phyloP scores from a whole-genome alignment of 2,888 invertebrate genomes.

The Watsonalla binaria region DNA sequence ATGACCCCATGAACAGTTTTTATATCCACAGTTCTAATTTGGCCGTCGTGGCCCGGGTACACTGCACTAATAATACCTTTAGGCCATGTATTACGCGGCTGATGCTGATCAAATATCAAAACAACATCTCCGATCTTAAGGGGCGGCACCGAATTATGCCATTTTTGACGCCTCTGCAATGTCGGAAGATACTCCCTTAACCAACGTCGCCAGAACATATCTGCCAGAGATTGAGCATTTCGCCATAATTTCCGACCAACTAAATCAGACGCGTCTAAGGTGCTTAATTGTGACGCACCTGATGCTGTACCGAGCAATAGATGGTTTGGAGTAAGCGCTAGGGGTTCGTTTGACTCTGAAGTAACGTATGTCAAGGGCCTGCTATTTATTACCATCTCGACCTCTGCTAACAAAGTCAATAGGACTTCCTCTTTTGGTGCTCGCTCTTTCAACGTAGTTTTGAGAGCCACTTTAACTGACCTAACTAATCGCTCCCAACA shows the following conservation, averaged over 20 bases:
- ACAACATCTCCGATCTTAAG: neutral
- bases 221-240: constrained; percentile 2
- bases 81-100: constrained; percentile 3
- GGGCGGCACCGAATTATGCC: neutral
- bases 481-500: constrained; percentile 4
- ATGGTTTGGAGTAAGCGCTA: constrained; percentile 1
- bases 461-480: neutral
- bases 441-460: constrained; percentile 3
- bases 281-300: neutral
- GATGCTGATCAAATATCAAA: neutral
- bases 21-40: constrained; percentile 1
- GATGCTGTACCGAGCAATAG: constrained; percentile 1
- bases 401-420: constrained; percentile 7
- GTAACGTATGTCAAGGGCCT: constrained; percentile 1
- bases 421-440: constrained; percentile 6
- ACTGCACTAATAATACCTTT: constrained; percentile 2
- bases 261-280: neutral
- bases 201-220: constrained; percentile 8
- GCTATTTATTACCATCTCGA: constrained; percentile 2
- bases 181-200: constrained; percentile 5
- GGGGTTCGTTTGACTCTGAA: neutral
- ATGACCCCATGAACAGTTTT: neutral
- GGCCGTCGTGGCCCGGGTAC: constrained; percentile 3
- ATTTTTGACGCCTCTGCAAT: constrained; percentile 1
- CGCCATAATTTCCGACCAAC: neutral